A percentile compares a stretch with the other conserved stretches of the same genome.
Evolutionary conservation across 2,113 vertebrate species (phyloP).

Genomic region (Scomber japonicus): DNA sequence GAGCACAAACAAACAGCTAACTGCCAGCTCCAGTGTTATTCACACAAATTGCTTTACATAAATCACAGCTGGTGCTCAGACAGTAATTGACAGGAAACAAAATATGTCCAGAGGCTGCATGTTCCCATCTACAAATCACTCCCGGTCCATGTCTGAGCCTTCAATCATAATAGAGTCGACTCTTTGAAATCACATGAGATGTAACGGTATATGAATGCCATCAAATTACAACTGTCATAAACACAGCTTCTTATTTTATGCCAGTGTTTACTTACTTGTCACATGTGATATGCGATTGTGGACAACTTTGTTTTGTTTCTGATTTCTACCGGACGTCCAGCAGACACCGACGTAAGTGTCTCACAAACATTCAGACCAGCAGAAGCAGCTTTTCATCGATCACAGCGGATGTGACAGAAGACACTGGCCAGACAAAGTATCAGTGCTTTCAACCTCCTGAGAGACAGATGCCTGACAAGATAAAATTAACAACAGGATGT

Average conservation of each 20-base stretch:
- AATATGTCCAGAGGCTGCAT: slow-evolving; percentile 61
- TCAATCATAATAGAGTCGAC: slow-evolving; percentile 36
- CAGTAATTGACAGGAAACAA: slow-evolving; percentile 80
- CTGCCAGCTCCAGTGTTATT: slow-evolving; percentile 67
- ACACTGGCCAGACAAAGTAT: too few relatives aligned
- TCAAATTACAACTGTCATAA: slow-evolving; percentile 25
- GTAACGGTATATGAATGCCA: slow-evolving; percentile 31
- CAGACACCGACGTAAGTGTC: too few relatives aligned
- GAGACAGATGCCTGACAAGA: too few relatives aligned
- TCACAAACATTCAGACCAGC: too few relatives aligned
- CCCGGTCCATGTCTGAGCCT: slow-evolving; percentile 39
- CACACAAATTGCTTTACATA: slow-evolving; percentile 77
- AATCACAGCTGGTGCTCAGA: slow-evolving; percentile 75
- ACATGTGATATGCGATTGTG: background rate
- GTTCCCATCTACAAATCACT: slow-evolving; percentile 56
- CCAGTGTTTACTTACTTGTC: slow-evolving; percentile 50
- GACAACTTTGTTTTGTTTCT: too few relatives aligned
- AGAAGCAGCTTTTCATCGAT: too few relatives aligned
- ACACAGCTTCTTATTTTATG: slow-evolving; percentile 23
- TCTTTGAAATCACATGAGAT: slow-evolving; percentile 25
- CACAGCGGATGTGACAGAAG: too few relatives aligned
- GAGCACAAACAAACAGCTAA: slow-evolving; percentile 71
- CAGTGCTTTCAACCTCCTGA: too few relatives aligned
- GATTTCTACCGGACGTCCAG: too few relatives aligned
- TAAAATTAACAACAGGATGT: too few relatives aligned